These are phyloP conservation scores for Riptortus pedestris DNA, from an alignment of 1,140 invertebrate genomes.

Conservation along the genomic window DNA sequence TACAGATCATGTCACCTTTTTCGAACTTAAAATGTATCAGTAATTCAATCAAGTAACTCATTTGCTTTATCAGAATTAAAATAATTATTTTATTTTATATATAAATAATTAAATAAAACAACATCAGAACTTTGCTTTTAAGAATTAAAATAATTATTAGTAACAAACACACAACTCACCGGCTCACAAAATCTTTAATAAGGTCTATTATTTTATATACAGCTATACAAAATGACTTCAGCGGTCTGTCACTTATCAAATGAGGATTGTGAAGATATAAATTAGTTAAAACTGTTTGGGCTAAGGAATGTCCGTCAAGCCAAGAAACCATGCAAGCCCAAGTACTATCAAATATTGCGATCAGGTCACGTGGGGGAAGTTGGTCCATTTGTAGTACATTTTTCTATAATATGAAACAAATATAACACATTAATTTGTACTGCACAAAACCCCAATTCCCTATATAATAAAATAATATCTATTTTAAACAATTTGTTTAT, in stretches of 20 bases:
- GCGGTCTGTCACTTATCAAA: constrained; percentile 66
- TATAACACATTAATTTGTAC: not conserved
- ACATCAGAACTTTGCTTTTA: no score
- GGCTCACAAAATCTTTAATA: constrained; percentile 79
- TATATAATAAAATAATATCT: not conserved
- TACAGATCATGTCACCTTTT: no score
- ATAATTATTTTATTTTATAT: no score
- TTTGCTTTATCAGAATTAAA: no score
- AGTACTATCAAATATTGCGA: constrained; percentile 87
- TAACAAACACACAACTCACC: no score
- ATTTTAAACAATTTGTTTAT: not conserved
- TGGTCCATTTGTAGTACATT: constrained; percentile 70
- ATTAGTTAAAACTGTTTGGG: constrained; percentile 95
- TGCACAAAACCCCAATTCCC: not conserved
- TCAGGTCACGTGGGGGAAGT: constrained; percentile 56
- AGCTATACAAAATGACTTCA: constrained; percentile 78
- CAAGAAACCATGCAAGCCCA: constrained; percentile 86
- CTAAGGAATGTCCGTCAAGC: constrained; percentile 89
- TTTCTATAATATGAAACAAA: constrained; percentile 42
- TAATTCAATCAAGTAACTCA: no score
- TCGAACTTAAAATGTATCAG: no score
- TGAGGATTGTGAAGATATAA: constrained; percentile 87
- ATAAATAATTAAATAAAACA: no score
- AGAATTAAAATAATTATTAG: no score
- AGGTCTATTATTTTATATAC: constrained; percentile 84